Percentiles rank a stretch among this genome's conserved stretches.
Conservation (phyloP, 2,888 invertebrate species). For the Callimorpha dominula region DNA sequence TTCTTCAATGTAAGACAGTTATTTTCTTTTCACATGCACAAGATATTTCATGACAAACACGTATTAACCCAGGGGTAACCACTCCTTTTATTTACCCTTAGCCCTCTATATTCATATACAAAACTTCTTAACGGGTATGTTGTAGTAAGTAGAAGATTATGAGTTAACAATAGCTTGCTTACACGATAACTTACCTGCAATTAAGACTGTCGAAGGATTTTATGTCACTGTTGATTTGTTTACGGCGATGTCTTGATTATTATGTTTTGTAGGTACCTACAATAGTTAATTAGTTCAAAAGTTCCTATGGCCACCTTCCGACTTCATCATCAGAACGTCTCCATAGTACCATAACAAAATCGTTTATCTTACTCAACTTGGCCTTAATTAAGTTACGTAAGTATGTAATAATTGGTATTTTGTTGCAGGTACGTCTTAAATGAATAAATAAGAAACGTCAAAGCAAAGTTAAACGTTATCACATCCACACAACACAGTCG, state of each 20-base stretch:
- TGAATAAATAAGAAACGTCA: too few species aligned
- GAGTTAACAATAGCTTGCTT: conserved; percentile 18
- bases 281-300: too few species aligned
- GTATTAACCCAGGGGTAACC: conserved; percentile 34
- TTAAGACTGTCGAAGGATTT: conserved; percentile 14
- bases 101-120: conserved; percentile 31
- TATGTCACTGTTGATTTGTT: conserved; percentile 10
- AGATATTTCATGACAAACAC: conserved; percentile 38
- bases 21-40: conserved; percentile 42
- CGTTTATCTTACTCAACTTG: background rate
- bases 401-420: too few species aligned
- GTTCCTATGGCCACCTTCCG: too few species aligned
- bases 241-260: background rate
- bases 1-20: conserved; percentile 42
- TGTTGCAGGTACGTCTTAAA: too few species aligned
- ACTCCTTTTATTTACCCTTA: conserved; percentile 40
- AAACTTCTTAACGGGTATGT: conserved; percentile 12
- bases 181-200: conserved; percentile 28
- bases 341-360: background rate
- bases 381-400: background rate
- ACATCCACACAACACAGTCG: too few species aligned
- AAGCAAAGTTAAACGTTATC: too few species aligned
- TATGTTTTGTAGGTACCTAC: background rate
- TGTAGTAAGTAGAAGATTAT: conserved; percentile 12
- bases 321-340: too few species aligned